A percentile compares a stretch with the other conserved stretches of the same genome.
phyloP scores from a whole-genome alignment of 2,113 vertebrate genomes.

The Gallinago media region DNA sequence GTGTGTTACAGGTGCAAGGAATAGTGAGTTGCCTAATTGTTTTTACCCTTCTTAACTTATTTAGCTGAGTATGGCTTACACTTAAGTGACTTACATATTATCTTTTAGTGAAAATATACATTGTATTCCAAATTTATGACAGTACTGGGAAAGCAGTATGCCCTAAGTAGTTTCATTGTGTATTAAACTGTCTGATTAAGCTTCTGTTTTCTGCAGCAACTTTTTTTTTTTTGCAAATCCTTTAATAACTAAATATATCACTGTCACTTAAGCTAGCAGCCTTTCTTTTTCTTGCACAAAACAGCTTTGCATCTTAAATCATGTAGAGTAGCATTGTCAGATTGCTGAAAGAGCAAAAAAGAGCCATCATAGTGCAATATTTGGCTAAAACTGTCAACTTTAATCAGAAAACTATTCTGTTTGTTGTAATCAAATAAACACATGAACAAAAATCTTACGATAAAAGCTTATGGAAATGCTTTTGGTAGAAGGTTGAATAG shows the following conservation, averaged over 20 bases:
- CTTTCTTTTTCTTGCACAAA: neutral
- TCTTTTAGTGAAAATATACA: neutral
- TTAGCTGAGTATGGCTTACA: neutral
- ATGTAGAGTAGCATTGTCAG: neutral
- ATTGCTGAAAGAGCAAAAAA: slow-evolving; percentile 42
- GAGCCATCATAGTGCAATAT: neutral
- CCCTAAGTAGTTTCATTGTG: neutral
- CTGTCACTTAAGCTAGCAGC: neutral
- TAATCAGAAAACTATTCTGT: slow-evolving; percentile 31
- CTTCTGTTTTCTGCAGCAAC: neutral
- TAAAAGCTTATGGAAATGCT: slow-evolving; percentile 1
- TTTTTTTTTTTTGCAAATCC: neutral
- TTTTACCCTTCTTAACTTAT: neutral
- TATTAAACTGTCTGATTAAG: neutral
- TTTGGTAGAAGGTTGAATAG: neutral
- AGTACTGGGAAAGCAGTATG: neutral
- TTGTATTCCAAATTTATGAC: neutral
- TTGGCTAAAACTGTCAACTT: slow-evolving; percentile 32
- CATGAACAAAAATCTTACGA: neutral
- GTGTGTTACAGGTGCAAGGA: neutral
- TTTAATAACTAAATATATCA: slow-evolving; percentile 10
- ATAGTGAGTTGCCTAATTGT: neutral
- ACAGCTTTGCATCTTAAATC: slow-evolving; percentile 26
- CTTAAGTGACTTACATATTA: neutral
- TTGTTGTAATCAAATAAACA: slow-evolving; percentile 33